A percentile compares a stretch with the other conserved stretches of the same genome.
phyloP scores from a whole-genome alignment of 1,140 invertebrate genomes.

The Bombus superbus region DNA sequence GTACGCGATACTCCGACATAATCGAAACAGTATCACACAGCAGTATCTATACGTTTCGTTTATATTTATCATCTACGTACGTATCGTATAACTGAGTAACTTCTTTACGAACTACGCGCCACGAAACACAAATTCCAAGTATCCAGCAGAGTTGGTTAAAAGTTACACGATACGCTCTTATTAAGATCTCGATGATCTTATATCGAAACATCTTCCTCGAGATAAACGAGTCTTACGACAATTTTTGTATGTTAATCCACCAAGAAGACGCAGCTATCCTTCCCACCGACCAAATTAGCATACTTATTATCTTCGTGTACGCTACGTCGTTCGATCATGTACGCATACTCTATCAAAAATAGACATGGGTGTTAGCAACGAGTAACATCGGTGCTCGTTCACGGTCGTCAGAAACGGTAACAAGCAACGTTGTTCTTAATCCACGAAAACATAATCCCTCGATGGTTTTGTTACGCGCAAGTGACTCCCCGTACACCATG shows the following conservation, averaged over 20 bases:
- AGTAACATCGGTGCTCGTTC: background rate
- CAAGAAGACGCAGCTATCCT: background rate
- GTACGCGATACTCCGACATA: background rate
- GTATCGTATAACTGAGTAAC: background rate
- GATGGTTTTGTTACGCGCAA: constrained; percentile 37
- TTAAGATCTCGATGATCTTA: constrained; percentile 2
- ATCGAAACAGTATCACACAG: background rate
- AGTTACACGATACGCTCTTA: background rate
- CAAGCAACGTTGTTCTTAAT: constrained; percentile 33
- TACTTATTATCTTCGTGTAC: constrained; percentile 6
- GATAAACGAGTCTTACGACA: background rate
- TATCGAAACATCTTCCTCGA: background rate
- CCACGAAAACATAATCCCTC: constrained; percentile 42
- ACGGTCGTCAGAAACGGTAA: constrained; percentile 29
- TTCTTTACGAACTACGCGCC: background rate
- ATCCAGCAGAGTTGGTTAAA: background rate
- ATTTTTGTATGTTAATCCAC: constrained; percentile 25
- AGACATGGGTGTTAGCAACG: background rate
- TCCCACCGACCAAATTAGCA: constrained; percentile 29
- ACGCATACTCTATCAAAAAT: background rate
- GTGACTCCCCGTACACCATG: background rate
- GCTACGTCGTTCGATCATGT: background rate
- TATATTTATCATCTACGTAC: background rate
- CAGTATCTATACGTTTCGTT: background rate
- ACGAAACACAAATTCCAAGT: background rate